phyloP scores from a whole-genome alignment of 2,888 invertebrate species.

The Trichogramma evanescens region DNA sequence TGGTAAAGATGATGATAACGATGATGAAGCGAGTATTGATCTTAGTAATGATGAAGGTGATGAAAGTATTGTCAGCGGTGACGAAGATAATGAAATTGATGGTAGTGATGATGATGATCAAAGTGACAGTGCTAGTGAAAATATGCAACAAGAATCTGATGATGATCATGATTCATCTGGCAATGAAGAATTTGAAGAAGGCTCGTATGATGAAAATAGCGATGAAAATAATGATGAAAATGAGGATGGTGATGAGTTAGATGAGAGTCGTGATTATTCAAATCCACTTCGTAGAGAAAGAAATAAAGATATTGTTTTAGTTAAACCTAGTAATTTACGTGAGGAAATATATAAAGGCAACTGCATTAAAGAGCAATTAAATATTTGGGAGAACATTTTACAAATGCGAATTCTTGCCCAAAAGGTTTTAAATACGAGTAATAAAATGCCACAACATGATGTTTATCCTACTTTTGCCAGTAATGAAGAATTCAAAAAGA shows the following conservation, averaged over 20 bases:
- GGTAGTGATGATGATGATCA: slow-evolving; percentile 28
- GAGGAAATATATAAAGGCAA: slow-evolving; percentile 61
- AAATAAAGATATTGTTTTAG: slow-evolving; percentile 45
- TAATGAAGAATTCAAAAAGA: slow-evolving; percentile 51
- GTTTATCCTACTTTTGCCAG: slow-evolving; percentile 49
- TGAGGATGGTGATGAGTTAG: slow-evolving; percentile 36
- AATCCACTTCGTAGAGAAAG: slow-evolving; percentile 47
- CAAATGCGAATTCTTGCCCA: slow-evolving; percentile 85
- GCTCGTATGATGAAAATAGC: slow-evolving; percentile 16
- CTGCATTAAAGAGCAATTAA: slow-evolving; percentile 64
- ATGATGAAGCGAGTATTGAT: slow-evolving; percentile 28
- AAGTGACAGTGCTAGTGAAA: slow-evolving; percentile 18
- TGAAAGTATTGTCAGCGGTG: slow-evolving; percentile 28
- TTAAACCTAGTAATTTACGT: slow-evolving; percentile 50
- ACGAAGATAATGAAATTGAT: slow-evolving; percentile 23
- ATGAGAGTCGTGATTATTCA: slow-evolving; percentile 35
- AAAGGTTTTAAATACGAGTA: slow-evolving; percentile 67
- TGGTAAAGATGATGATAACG: slow-evolving; percentile 31
- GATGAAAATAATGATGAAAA: slow-evolving; percentile 27
- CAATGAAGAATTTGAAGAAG: slow-evolving; percentile 24
- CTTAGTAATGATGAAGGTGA: slow-evolving; percentile 33
- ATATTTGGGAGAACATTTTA: slow-evolving; percentile 77
- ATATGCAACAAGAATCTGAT: slow-evolving; percentile 5
- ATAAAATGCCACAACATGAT: slow-evolving; percentile 69
- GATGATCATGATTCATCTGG: slow-evolving; percentile 27